Conservation (phyloP, 2,113 vertebrate genomes). For the Amphilophus citrinellus region DNA sequence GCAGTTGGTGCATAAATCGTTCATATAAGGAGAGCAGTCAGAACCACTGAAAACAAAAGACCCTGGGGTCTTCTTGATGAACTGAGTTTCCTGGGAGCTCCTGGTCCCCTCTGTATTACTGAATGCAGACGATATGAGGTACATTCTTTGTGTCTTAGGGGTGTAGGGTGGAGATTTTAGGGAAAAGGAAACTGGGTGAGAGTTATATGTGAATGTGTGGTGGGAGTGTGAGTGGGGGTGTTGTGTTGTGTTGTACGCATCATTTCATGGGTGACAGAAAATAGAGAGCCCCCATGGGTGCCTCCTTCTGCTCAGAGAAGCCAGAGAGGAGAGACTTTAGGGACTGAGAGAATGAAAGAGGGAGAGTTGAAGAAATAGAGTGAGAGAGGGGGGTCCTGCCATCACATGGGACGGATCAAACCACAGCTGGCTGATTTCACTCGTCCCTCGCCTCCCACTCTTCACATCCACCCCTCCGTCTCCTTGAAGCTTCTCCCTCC, state of each 20-base stretch:
- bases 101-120: background rate
- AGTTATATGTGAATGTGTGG: background rate
- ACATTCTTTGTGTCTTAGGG: background rate
- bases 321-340: conserved; percentile 44
- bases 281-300: conserved; percentile 59
- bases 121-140: background rate
- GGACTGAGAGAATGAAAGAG: conserved; percentile 39
- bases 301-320: conserved; percentile 63
- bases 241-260: conserved; percentile 52
- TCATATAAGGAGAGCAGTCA: background rate
- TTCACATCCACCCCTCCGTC: conserved; percentile 42
- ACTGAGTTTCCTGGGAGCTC: background rate
- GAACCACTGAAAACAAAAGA: background rate
- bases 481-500: conserved; percentile 36
- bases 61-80: background rate
- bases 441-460: conserved; percentile 62
- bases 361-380: conserved; percentile 27
- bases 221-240: background rate
- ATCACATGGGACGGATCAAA: conserved; percentile 73
- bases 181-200: background rate
- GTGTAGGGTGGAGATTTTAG: background rate
- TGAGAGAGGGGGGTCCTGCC: conserved; percentile 19
- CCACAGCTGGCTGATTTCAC: conserved; percentile 77
- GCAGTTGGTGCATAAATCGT: background rate
- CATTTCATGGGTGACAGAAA: conserved; percentile 76